phyloP scores from a whole-genome alignment of 2,797 vertebrate species.

The Anisognathus igniventris region DNA sequence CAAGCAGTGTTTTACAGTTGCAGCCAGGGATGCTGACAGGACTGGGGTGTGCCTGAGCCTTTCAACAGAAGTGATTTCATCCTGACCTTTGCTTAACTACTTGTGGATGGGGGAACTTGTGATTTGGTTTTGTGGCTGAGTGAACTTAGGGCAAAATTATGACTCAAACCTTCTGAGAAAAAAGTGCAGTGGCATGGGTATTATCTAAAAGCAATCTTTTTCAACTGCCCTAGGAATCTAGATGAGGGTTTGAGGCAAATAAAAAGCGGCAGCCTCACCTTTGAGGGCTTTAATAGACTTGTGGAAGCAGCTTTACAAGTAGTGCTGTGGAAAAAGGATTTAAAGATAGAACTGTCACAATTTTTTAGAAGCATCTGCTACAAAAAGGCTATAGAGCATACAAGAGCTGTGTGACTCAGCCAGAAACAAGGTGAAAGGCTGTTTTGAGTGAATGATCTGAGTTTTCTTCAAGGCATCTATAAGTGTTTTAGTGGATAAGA shows the following conservation, averaged over 20 bases:
- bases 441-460: neutral
- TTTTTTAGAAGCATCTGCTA: neutral
- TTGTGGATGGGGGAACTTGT: rapidly evolving
- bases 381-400: neutral
- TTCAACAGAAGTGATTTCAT: neutral
- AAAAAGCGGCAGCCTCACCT: neutral
- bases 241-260: neutral
- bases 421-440: neutral
- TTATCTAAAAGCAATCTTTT: neutral
- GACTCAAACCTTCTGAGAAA: neutral
- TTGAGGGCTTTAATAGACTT: neutral
- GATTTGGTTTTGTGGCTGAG: neutral
- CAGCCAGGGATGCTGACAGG: rapidly evolving
- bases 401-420: neutral
- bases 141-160: neutral
- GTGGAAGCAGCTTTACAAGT: neutral
- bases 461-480: neutral
- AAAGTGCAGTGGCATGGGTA: neutral
- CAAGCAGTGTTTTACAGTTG: neutral
- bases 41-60: neutral
- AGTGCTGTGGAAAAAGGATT: neutral
- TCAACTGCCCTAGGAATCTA: neutral
- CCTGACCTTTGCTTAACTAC: neutral
- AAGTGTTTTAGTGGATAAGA: neutral
- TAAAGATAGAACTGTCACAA: neutral